Evolutionary conservation across 2,888 invertebrate genomes (phyloP).

Genomic region (Xanthorhoe spadicearia): DNA sequence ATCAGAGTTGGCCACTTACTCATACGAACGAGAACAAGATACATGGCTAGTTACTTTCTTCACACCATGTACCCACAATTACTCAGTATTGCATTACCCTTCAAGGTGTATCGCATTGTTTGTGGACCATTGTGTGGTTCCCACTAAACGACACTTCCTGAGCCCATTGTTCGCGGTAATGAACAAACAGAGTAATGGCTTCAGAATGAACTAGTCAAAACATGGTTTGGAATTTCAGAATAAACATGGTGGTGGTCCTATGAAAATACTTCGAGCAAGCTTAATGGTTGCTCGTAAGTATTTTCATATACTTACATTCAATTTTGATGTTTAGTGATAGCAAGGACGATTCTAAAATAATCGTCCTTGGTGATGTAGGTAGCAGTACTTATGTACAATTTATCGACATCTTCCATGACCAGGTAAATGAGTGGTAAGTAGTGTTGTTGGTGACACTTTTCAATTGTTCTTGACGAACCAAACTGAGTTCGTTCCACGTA

Average conservation of each 20-base stretch:
- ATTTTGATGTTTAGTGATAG: background rate
- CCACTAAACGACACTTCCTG: constrained; percentile 51
- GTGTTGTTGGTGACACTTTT: constrained; percentile 14
- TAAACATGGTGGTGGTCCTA: background rate
- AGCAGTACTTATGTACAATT: too few relatives aligned
- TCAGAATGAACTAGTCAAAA: constrained; percentile 22
- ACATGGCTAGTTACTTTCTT: constrained; percentile 9
- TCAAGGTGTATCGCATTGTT: constrained; percentile 26
- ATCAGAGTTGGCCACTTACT: too few relatives aligned
- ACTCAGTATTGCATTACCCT: constrained; percentile 26
- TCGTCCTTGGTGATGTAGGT: too few relatives aligned
- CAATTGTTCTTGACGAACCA: constrained; percentile 39
- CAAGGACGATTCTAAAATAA: too few relatives aligned
- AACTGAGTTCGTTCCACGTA: constrained; percentile 37
- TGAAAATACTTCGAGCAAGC: background rate
- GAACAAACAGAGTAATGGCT: constrained; percentile 26
- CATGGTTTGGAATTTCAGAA: constrained; percentile 5
- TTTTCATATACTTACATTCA: background rate
- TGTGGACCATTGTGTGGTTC: constrained; percentile 50
- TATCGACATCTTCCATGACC: too few relatives aligned
- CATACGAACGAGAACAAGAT: too few relatives aligned
- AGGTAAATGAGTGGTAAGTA: background rate
- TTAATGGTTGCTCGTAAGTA: too few relatives aligned
- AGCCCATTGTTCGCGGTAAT: constrained; percentile 30
- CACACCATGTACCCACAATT: constrained; percentile 7